A percentile compares a stretch with the other conserved stretches of the same genome.
Conservation (phyloP, 2,888 invertebrate genomes). For the Cosmia trapezina region DNA sequence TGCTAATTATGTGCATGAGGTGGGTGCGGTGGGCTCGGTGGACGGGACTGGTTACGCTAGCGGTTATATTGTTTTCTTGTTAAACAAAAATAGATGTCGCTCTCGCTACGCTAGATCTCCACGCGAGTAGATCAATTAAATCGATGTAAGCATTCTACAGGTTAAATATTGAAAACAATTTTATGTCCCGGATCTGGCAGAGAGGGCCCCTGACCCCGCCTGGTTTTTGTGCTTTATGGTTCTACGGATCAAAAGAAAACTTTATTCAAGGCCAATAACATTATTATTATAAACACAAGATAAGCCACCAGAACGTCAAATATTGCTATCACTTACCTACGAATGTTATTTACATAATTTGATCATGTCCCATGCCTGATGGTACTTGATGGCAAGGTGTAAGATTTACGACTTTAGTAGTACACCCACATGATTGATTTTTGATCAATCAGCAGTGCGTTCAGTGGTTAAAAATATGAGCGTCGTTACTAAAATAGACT, state of each 20-base stretch:
- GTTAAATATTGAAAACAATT: conserved; percentile 10
- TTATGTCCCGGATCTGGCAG: neutral
- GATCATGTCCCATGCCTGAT: neutral
- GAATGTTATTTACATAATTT: conserved; percentile 48
- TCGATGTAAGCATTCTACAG: neutral
- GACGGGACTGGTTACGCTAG: neutral
- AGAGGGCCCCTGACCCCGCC: conserved; percentile 2
- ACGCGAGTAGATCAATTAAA: neutral
- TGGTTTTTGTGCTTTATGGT: conserved; percentile 3
- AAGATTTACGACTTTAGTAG: conserved; percentile 28
- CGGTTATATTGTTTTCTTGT: neutral
- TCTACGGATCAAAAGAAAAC: conserved; percentile 1
- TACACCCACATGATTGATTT: conserved; percentile 39
- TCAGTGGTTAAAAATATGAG: conserved; percentile 49
- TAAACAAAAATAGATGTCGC: conserved; percentile 9
- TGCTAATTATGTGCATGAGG: neutral
- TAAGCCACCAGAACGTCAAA: conserved; percentile 15
- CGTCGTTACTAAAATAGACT: conserved; percentile 49
- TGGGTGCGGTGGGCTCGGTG: neutral
- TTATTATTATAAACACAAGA: neutral
- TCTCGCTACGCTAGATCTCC: neutral
- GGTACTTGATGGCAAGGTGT: neutral
- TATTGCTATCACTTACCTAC: conserved; percentile 7
- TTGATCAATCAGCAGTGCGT: conserved; percentile 15
- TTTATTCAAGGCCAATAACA: conserved; percentile 28